Base-by-base conservation (phyloP, 1,140 invertebrate species). In the Drosophila athabasca region DNA sequence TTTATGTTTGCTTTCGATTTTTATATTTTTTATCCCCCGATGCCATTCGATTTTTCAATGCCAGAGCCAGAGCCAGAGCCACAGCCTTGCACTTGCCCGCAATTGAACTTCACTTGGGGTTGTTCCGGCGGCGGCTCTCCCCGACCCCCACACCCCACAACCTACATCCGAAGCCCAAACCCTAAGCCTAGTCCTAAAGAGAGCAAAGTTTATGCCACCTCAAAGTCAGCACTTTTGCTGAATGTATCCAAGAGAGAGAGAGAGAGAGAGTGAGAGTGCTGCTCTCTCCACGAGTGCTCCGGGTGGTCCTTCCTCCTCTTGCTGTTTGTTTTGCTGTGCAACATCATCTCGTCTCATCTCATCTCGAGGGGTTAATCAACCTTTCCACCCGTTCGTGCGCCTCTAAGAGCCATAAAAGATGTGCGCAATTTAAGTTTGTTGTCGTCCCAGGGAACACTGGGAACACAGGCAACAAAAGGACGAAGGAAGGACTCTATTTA, bases 301-400 rank as follows among this genome's bases (percentile, higher is more conserved):
- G 44, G 44, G 52, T 59, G 68, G 44, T 50, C 55, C 69, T 67
- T 51, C 62, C 44, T 35, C 44, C 24, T 71, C 39, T 9, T 39
- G 48, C n/a, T 55, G 48, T 76, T 84, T 69, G 67, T 69, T 84
- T 75, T 69, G 77, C 66, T 65, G 45, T 39, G 17, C 35, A 65
- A 41, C 79, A 59, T 75, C 78, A 59, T 78, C 78, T 87, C 59
- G 62, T 19, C 17, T 19, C 17, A 19, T 19, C 17, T 75, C 78
- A 59, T 78, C 78, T 87, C 59, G 62, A 46, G 79, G 74, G 75
- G 60, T 82, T 87, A 79, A 88, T 87, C 82, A 82, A 87, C 78
- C 69, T 76, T 66, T 80, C 61, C 35, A 39, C 35, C 39, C 66
- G 35, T 51, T 62, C 66, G 35, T 46, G 2, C 3, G 35, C 11